These are phyloP conservation scores for Pterocles orientalis DNA, from an alignment of 2,113 vertebrate species.

Conservation along the genomic window DNA sequence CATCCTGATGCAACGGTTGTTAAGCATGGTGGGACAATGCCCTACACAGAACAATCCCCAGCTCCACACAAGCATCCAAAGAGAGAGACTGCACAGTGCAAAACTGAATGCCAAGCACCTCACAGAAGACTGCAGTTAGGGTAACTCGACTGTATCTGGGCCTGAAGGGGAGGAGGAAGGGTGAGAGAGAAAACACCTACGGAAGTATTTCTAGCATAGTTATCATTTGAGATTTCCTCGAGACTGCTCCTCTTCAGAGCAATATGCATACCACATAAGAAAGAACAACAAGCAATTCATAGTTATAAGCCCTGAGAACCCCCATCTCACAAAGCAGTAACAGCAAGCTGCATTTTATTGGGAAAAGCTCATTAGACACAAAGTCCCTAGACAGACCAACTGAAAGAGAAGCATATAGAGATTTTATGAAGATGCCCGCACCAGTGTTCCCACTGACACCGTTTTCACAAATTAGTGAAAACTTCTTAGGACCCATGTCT, in stretches of 20 bases:
- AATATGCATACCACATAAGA: fast-evolving
- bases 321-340: not conserved
- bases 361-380: not conserved
- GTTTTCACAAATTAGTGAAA: not conserved
- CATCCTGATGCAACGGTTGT: fast-evolving
- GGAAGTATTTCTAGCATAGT: not conserved
- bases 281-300: not conserved
- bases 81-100: not conserved
- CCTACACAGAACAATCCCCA: not conserved
- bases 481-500: not conserved
- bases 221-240: not conserved
- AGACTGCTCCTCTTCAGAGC: not conserved
- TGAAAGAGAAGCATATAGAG: fast-evolving
- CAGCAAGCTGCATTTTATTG: not conserved
- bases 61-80: not conserved
- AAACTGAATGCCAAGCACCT: not conserved
- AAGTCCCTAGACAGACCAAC: not conserved
- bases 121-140: not conserved
- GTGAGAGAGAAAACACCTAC: not conserved
- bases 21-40: not conserved
- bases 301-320: not conserved
- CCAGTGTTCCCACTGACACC: not conserved
- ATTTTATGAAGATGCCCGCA: fast-evolving
- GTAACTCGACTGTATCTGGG: not conserved
- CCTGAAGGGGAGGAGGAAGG: not conserved